Percentiles rank a stretch among this genome's conserved stretches.
Evolutionary conservation across 2,797 vertebrate genomes (phyloP).

Genomic region (Urophycis tenuis): DNA sequence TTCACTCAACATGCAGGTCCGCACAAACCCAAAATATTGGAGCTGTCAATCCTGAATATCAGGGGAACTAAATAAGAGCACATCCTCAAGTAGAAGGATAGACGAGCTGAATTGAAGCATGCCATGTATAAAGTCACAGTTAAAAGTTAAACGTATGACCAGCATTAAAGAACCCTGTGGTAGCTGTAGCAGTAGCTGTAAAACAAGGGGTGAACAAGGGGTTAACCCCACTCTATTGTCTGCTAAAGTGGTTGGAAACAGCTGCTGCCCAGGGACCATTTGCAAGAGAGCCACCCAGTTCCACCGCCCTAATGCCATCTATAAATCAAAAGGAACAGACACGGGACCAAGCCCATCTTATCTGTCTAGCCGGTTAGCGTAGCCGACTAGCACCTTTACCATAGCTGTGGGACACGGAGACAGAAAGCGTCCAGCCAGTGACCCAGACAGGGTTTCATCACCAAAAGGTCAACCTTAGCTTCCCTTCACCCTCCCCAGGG

Average conservation of each 20-base stretch:
- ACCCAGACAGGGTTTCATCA: constrained; percentile 35
- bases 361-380: constrained; percentile 20
- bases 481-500: constrained; percentile 11
- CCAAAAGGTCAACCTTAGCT: constrained; percentile 24
- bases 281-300: constrained; percentile 32
- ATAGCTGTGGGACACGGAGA: constrained; percentile 26
- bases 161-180: background rate
- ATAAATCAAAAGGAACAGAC: constrained; percentile 42
- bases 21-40: background rate
- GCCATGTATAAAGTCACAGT: too few species aligned
- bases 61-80: background rate
- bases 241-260: constrained; percentile 39
- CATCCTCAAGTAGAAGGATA: background rate
- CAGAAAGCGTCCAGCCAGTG: constrained; percentile 25
- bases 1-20: background rate
- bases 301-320: constrained; percentile 27
- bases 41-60: background rate
- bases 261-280: constrained; percentile 43
- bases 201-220: constrained; percentile 23
- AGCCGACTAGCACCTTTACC: constrained; percentile 37
- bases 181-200: constrained; percentile 23
- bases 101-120: background rate
- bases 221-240: constrained; percentile 33
- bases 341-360: constrained; percentile 25
- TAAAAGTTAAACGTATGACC: background rate